Conservation (phyloP, 2,113 vertebrate species). For the Phasianus colchicus region DNA sequence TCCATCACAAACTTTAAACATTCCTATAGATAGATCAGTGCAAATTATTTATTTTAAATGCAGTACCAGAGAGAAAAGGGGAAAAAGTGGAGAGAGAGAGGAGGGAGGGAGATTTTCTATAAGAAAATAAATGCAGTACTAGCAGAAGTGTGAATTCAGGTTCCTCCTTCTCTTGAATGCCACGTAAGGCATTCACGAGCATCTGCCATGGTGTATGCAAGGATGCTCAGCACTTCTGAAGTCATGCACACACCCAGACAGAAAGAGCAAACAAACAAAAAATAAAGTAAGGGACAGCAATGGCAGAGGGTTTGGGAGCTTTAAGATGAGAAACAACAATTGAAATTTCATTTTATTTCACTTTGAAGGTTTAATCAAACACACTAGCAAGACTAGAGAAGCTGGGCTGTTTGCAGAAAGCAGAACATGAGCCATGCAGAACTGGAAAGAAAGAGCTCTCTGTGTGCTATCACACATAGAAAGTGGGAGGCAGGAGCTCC, state of each 20-base stretch:
- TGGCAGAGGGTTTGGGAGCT: not conserved
- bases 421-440: not conserved
- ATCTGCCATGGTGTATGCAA: constrained; percentile 4
- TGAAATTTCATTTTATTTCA: not conserved
- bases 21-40: not conserved
- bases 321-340: not conserved
- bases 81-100: not conserved
- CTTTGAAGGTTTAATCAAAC: not conserved
- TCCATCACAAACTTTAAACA: not conserved
- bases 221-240: constrained; percentile 1
- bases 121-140: not conserved
- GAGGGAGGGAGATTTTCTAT: not conserved
- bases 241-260: not conserved
- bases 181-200: not conserved
- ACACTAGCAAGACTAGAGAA: not conserved
- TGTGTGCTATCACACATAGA: not conserved
- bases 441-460: not conserved
- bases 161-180: constrained; percentile 36
- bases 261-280: constrained; percentile 9
- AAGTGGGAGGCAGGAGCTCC: not conserved
- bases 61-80: not conserved
- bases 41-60: not conserved
- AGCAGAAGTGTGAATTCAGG: not conserved
- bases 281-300: not conserved
- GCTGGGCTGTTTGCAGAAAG: not conserved